Base-by-base conservation (phyloP, 2,888 invertebrate species). In the Cryptops parisi region DNA sequence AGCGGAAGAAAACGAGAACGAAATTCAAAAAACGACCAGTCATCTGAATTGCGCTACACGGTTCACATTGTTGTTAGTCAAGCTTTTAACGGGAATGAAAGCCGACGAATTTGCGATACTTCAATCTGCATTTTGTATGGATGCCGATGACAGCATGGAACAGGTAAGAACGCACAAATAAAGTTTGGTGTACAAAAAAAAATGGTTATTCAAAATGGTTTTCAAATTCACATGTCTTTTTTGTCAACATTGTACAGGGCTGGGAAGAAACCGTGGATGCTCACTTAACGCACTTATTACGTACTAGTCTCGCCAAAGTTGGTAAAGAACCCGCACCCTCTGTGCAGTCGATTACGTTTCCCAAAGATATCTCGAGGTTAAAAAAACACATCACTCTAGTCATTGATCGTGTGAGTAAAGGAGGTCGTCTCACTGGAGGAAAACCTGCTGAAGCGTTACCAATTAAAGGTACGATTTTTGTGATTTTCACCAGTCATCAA, bases 251-350 rank as follows among this genome's bases (percentile, higher is more conserved):
- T 54, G 2, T 53, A 17, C 63, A 85, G 84, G 81, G 81, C 62
- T 86, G 86, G 85, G 84, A 86, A 65, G 86, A 86, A 67, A 73
- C 78, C 2, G 77, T 80, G 1, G 80, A 82, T 59, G 78, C 79
- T 55, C 74, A 78, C 0, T 66, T 84, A 43, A 75, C 77, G 15
- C 78, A 78, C 62, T 70, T 85, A 39, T 65, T 83, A 25, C 74
- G 80, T 57, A 79, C 78, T 15, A 66, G 72, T 5, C 70, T 79
- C 23, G 76, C 78, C 45, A 82, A 79, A 65, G 74, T 77, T 0
- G 77, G 79, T 54, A 80, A 80, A 58, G 67, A 69, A 57, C 62
- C 62, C 53, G 62, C 65, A 2, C 22, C 47, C 33, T 33, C 38
- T 21, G 25, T 47, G 2, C 19, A 17, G 15, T 15, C 52, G 3